Evolutionary conservation across 1,140 invertebrate genomes (phyloP).

Genomic region (Panagrolaimus sp.): DNA sequence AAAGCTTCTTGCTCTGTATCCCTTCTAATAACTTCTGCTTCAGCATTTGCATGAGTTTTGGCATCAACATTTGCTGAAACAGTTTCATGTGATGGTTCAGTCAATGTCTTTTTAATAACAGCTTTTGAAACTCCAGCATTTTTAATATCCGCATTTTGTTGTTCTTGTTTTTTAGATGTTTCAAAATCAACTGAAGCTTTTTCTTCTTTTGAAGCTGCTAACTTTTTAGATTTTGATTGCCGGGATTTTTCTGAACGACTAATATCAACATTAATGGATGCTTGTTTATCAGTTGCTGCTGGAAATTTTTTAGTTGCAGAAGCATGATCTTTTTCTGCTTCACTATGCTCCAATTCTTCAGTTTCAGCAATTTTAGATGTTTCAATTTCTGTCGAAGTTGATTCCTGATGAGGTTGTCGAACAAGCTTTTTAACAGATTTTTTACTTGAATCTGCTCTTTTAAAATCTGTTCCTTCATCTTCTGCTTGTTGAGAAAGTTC

Average conservation of each 20-base stretch:
- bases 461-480: neutral
- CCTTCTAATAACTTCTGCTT: no score
- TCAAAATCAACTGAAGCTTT: neutral
- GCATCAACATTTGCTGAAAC: no score
- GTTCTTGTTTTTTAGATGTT: neutral
- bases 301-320: neutral
- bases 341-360: neutral
- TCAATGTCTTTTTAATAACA: neutral
- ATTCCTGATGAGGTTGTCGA: neutral
- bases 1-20: no score
- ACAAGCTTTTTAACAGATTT: constrained; percentile 12
- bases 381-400: neutral
- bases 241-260: neutral
- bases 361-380: neutral
- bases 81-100: neutral
- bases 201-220: neutral
- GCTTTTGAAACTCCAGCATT: neutral
- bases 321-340: neutral
- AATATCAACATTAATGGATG: neutral
- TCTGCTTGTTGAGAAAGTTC: neutral
- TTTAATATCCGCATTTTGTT: no score
- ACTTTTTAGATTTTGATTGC: neutral
- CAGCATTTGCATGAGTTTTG: no score
- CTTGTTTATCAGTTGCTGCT: neutral
- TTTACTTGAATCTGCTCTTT: neutral